These are phyloP conservation scores for Beris chalybata DNA, from an alignment of 2,888 invertebrate species.

Conservation along the genomic window DNA sequence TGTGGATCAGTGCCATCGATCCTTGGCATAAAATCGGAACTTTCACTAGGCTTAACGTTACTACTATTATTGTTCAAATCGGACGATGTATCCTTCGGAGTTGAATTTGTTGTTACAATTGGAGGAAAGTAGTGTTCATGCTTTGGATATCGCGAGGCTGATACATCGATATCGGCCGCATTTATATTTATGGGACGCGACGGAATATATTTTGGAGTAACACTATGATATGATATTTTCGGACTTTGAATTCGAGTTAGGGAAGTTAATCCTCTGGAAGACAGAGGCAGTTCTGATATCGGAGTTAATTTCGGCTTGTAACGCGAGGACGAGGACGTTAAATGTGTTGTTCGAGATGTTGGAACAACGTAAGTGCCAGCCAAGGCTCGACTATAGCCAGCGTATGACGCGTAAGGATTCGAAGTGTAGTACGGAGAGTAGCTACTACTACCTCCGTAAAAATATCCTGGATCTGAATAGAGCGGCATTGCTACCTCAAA, in stretches of 20 bases:
- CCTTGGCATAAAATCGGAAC: conserved; percentile 57
- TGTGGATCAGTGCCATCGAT: conserved; percentile 58
- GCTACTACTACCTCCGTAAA: conserved; percentile 57
- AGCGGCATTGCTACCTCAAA: conserved; percentile 61
- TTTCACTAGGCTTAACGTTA: conserved; percentile 4
- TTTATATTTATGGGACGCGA: conserved; percentile 75
- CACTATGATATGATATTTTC: conserved; percentile 57
- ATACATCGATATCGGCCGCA: conserved; percentile 85
- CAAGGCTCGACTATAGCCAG: conserved; percentile 60
- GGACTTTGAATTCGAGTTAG: conserved; percentile 60
- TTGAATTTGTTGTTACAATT: background rate
- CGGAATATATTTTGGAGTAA: conserved; percentile 56
- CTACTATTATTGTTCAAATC: conserved; percentile 25
- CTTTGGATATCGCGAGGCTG: conserved; percentile 63
- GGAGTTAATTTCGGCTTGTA: conserved; percentile 76
- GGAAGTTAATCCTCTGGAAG: conserved; percentile 48
- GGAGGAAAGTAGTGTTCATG: conserved; percentile 36
- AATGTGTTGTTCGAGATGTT: conserved; percentile 46
- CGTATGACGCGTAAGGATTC: conserved; percentile 57
- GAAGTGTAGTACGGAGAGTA: conserved; percentile 49
- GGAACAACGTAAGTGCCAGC: conserved; percentile 47
- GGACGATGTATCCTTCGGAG: background rate
- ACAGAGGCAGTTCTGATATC: conserved; percentile 64
- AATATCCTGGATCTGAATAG: conserved; percentile 68
- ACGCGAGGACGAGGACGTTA: conserved; percentile 54